These are phyloP conservation scores for Trichonephila clavipes DNA, from an alignment of 1,140 invertebrate species.

Conservation along the genomic window DNA sequence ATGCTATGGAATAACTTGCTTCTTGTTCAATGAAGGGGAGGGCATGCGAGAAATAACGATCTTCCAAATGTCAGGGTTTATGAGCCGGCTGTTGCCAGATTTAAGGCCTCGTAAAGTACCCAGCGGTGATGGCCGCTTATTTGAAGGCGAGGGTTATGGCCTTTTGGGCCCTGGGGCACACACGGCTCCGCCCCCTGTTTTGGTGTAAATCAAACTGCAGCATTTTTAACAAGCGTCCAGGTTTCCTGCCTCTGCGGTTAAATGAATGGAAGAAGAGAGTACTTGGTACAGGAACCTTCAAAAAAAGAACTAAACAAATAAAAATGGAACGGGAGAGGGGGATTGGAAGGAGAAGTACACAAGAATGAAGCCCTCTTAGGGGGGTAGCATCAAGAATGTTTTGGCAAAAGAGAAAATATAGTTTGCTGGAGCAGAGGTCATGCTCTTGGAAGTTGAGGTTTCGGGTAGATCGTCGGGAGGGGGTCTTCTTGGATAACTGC, in stretches of 20 bases:
- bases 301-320: background rate
- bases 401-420: constrained; percentile 33
- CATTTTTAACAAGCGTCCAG: background rate
- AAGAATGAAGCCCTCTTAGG: background rate
- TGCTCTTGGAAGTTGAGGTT: background rate
- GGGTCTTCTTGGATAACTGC: background rate
- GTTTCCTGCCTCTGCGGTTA: background rate
- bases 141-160: constrained; percentile 10
- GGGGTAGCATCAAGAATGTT: constrained; percentile 15
- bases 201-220: constrained; percentile 33
- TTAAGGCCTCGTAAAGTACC: constrained; percentile 53
- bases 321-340: background rate
- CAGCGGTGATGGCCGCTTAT: constrained; percentile 12
- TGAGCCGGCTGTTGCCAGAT: constrained; percentile 47
- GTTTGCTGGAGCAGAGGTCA: constrained; percentile 35
- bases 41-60: background rate
- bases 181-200: constrained; percentile 34
- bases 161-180: background rate
- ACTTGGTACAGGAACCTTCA: background rate
- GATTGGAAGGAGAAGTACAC: background rate
- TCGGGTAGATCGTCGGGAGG: background rate
- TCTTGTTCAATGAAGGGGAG: background rate
- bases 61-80: constrained; percentile 43
- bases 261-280: background rate
- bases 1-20: background rate